Percentiles rank a stretch among this genome's conserved stretches.
Conservation (phyloP, 2,888 invertebrate species). For the Pyrrhia umbra region DNA sequence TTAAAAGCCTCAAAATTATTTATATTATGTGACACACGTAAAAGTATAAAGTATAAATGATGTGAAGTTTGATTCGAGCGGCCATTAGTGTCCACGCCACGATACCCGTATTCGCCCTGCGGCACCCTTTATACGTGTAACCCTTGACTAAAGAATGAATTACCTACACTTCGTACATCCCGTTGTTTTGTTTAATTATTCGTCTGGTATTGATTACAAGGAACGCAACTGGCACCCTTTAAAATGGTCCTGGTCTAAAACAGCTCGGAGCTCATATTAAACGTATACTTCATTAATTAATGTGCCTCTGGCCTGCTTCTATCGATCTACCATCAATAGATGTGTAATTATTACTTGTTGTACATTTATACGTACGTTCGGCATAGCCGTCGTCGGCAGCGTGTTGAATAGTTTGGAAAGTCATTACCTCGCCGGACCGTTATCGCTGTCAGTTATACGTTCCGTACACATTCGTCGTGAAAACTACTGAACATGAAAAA, state of each 20-base stretch:
- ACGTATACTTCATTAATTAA: slow-evolving; percentile 71
- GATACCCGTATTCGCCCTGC: slow-evolving; percentile 28
- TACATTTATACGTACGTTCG: slow-evolving; percentile 59
- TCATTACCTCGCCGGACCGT: slow-evolving; percentile 73
- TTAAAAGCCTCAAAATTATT: too few relatives aligned
- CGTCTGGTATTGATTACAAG: slow-evolving; percentile 73
- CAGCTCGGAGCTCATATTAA: slow-evolving; percentile 68
- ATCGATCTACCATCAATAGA: slow-evolving; percentile 74
- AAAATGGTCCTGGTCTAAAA: slow-evolving; percentile 69
- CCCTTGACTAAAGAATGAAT: slow-evolving; percentile 59
- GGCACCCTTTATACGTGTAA: slow-evolving; percentile 47
- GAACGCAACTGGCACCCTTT: slow-evolving; percentile 60
- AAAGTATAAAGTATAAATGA: too few relatives aligned
- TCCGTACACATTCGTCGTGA: slow-evolving; percentile 71
- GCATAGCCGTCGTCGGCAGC: slow-evolving; percentile 14
- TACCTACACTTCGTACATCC: slow-evolving; percentile 55
- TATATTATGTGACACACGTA: too few relatives aligned
- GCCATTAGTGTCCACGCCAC: slow-evolving; percentile 34
- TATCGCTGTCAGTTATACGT: slow-evolving; percentile 69
- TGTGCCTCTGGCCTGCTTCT: slow-evolving; percentile 63
- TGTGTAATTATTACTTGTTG: slow-evolving; percentile 75
- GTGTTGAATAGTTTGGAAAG: slow-evolving; percentile 75
- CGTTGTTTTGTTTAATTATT: slow-evolving; percentile 69
- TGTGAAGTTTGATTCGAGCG: too few relatives aligned
- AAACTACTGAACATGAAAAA: slow-evolving; percentile 76